phyloP scores from a whole-genome alignment of 2,113 vertebrate genomes.

The Nothobranchius kuhntae region DNA sequence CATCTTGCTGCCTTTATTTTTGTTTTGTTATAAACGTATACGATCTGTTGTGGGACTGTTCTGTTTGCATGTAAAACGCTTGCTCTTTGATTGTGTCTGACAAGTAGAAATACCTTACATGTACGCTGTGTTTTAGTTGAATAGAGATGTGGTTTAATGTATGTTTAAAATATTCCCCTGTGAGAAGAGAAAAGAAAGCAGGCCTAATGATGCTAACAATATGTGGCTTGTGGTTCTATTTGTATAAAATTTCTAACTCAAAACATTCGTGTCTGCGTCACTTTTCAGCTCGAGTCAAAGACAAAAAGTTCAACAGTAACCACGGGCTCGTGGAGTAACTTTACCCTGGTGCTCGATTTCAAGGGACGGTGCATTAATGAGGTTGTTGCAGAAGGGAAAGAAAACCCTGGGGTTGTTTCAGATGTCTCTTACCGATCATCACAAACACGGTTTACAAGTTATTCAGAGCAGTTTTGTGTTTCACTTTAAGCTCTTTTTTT shows the following conservation, averaged over 20 bases:
- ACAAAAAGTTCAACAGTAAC: conserved; percentile 23
- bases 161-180: conserved; percentile 56
- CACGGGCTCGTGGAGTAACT: not conserved
- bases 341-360: conserved; percentile 15
- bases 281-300: conserved; percentile 9
- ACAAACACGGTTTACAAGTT: conserved; percentile 14
- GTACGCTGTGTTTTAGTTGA: conserved; percentile 71
- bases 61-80: conserved; percentile 52
- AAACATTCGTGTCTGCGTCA: conserved; percentile 8
- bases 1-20: conserved; percentile 64
- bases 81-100: conserved; percentile 62
- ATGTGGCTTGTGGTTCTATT: conserved; percentile 67
- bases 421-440: conserved; percentile 14
- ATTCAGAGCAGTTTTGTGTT: not conserved
- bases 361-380: conserved; percentile 3
- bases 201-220: conserved; percentile 54
- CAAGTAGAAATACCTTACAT: conserved; percentile 61
- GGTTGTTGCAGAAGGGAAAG: conserved; percentile 4
- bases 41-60: conserved; percentile 33
- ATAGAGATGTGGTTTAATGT: conserved; percentile 62
- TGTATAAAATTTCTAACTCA: conserved; percentile 74
- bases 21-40: conserved; percentile 22
- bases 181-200: conserved; percentile 36
- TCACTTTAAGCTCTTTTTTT: conserved; percentile 6
- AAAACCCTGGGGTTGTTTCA: conserved; percentile 6